Evolutionary conservation across 2,113 vertebrate species (phyloP).

Genomic region (Romanogobio albipinnatus): DNA sequence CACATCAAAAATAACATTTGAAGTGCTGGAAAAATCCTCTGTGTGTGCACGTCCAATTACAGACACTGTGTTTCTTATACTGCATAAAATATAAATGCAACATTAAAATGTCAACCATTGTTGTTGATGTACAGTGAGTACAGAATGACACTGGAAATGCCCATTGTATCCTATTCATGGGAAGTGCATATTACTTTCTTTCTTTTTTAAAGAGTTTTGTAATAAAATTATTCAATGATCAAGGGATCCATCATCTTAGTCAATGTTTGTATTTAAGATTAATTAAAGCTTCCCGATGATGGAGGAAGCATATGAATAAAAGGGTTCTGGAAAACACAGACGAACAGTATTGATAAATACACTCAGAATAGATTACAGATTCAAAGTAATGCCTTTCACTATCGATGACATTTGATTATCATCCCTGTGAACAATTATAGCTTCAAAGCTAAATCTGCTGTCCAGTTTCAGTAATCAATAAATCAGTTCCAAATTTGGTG

Average conservation of each 20-base stretch:
- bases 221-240: neutral
- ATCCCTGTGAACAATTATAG: conserved; percentile 14
- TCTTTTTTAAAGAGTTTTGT: neutral
- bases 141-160: too few species aligned
- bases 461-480: conserved; percentile 12
- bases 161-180: neutral
- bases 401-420: neutral
- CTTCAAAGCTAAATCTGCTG: conserved; percentile 32
- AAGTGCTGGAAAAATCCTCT: too few species aligned
- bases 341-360: neutral
- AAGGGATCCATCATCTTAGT: neutral
- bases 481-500: neutral
- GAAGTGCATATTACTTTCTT: neutral
- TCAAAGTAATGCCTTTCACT: neutral
- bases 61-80: too few species aligned
- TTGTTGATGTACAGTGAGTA: too few species aligned
- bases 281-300: neutral
- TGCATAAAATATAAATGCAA: too few species aligned
- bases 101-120: too few species aligned
- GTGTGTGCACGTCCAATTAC: too few species aligned
- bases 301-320: neutral
- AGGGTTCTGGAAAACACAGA: neutral
- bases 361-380: neutral
- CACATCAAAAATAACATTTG: too few species aligned
- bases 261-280: neutral